Conservation (phyloP, 30 jellyfish, hydroid and myxozoan genomes). For the Morbakka virulenta region DNA sequence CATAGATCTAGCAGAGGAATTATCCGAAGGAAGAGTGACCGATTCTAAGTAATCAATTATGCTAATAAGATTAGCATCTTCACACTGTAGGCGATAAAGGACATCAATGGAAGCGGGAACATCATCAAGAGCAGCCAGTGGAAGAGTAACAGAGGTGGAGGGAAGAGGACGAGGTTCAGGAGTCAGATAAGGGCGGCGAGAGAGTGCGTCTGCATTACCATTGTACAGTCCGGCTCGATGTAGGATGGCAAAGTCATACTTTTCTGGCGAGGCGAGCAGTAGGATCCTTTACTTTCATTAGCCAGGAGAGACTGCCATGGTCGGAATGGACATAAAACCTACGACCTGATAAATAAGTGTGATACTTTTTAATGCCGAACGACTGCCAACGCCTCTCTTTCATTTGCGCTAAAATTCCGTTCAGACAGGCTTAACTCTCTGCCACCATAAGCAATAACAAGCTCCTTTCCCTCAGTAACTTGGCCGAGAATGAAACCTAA, state of each 20-base stretch:
- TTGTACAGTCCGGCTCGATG: slow-evolving; percentile 1
- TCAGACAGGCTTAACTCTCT: no score
- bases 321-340: slow-evolving; percentile 36
- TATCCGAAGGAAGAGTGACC: neutral
- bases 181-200: slow-evolving; percentile 1
- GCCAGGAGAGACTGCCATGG: no score
- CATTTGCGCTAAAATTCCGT: no score
- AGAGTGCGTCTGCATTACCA: slow-evolving; percentile 19
- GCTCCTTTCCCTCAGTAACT: slow-evolving; percentile 16
- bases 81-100: neutral
- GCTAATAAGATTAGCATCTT: slow-evolving; percentile 3
- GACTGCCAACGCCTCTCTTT: slow-evolving; percentile 51
- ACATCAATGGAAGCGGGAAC: neutral
- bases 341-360: slow-evolving; percentile 18
- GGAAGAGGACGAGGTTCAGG: no score
- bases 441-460: no score
- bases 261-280: no score
- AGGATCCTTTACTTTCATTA: no score
- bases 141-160: no score
- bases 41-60: slow-evolving; percentile 7
- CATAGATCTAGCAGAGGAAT: no score
- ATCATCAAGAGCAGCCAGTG: neutral
- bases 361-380: slow-evolving; percentile 38
- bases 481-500: no score
- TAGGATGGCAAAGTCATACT: no score